Evolutionary conservation across 1,140 invertebrate species (phyloP), one percentile per base, ranked within the genome.

Genomic region (Papilio dardanus): DNA sequence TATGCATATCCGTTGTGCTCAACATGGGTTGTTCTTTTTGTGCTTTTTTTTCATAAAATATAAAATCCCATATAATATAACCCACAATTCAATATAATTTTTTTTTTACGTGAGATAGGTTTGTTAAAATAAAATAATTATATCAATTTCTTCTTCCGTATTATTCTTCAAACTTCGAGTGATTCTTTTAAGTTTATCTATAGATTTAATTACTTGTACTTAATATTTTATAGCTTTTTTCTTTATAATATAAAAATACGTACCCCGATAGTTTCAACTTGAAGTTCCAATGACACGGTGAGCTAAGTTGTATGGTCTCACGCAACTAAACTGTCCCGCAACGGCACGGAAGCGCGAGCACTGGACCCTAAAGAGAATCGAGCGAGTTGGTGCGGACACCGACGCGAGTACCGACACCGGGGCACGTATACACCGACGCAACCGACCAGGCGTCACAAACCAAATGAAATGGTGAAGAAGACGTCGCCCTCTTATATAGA

Each of bases 381-480:
- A 83, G 81, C 75, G 76, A 77, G 76, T 67, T 83, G 83, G 78
- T 80, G 76, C 77, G 81, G 77, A 81, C 73, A 83, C 83, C 81
- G 82, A 79, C 84, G 82, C 86, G 80, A 74, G 30, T 73, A 71
- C 69, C 78, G 76, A 71, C 78, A 84, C 80, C 82, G 79, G 74
- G 79, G 82, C 84, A 86, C 84, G 82, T 80, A 81, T 77, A 88
- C 85, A 84, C 83, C 76, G 75, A 88, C 88, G 82, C 88, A 79
- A 75, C 84, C 88, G 81, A 82, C 82, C 81, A 79, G 81, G 83
- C 86, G 89, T 88, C 88, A 88, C 86, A 88, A 91, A 92, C 91
- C 85, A 86, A 93, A 93, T 93, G 91, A 93, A 93, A 93, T 92
- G 84, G 86, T 92, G 88, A 91, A 90, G 90, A 93, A 91, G 90